phyloP scores from a whole-genome alignment of 2,113 vertebrate species.

The Paratilapia polleni region DNA sequence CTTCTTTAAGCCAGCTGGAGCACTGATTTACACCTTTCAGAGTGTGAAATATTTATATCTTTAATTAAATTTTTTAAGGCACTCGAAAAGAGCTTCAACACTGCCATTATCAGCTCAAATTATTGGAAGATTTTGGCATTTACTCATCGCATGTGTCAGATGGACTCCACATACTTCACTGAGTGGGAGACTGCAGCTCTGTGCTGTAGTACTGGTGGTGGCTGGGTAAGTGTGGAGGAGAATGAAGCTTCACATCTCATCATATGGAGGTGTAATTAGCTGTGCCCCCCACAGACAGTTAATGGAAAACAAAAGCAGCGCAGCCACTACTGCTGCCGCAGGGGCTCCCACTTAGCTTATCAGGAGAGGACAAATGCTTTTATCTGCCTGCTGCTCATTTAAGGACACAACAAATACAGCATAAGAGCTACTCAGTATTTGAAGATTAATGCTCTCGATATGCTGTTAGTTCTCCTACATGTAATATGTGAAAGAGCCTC shows the following conservation, averaged over 20 bases:
- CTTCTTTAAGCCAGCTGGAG: slow-evolving; percentile 22
- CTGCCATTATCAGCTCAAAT: background rate
- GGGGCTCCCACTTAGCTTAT: slow-evolving; percentile 34
- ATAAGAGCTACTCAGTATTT: background rate
- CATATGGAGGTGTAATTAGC: slow-evolving; percentile 51
- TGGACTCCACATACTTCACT: background rate
- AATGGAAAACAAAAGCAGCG: slow-evolving; percentile 47
- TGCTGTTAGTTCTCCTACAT: background rate
- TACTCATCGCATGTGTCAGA: background rate
- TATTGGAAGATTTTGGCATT: background rate
- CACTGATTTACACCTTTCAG: background rate
- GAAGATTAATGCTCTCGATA: background rate
- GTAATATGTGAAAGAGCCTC: slow-evolving; percentile 3
- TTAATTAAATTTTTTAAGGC: background rate
- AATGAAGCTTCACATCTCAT: slow-evolving; percentile 38
- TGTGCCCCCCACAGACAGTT: slow-evolving; percentile 34
- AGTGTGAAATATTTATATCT: background rate
- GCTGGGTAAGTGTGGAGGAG: slow-evolving; percentile 40
- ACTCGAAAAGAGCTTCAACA: background rate
- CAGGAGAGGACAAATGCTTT: slow-evolving; percentile 28
- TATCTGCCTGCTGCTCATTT: slow-evolving; percentile 13
- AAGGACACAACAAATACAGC: slow-evolving; percentile 7
- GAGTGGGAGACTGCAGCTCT: slow-evolving; percentile 17
- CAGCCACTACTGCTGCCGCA: slow-evolving; percentile 20
- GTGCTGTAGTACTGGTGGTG: background rate